These are phyloP conservation scores for Tetragnatha montana DNA, from an alignment of 2,888 invertebrate genomes.

Conservation along the genomic window DNA sequence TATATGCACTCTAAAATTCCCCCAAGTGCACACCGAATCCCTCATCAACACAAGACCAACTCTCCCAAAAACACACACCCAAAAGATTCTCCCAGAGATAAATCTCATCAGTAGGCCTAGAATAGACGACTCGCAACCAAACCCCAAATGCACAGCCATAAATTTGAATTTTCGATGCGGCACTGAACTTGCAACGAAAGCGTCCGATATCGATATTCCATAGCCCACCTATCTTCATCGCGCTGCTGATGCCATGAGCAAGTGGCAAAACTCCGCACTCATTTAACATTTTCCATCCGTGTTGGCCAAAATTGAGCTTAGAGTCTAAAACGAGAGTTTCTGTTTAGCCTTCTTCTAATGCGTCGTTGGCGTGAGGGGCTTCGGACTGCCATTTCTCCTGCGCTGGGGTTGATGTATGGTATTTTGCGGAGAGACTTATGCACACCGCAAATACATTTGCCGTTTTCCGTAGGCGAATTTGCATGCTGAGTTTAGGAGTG, in stretches of 20 bases:
- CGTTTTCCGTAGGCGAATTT: constrained; percentile 52
- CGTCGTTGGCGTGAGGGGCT: constrained; percentile 58
- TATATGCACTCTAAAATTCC: no score
- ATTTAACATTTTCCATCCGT: constrained; percentile 44
- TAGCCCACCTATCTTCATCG: constrained; percentile 39
- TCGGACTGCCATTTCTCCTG: constrained; percentile 15
- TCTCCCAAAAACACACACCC: neutral
- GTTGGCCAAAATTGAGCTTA: constrained; percentile 49
- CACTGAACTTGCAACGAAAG: neutral
- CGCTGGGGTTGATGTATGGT: constrained; percentile 34
- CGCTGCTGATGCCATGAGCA: neutral
- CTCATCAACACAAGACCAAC: neutral
- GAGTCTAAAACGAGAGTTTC: constrained; percentile 28
- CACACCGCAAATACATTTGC: constrained; percentile 40
- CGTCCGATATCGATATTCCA: constrained; percentile 44
- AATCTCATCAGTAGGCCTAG: neutral
- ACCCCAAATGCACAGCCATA: constrained; percentile 1
- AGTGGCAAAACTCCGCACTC: constrained; percentile 35
- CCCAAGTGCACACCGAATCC: neutral
- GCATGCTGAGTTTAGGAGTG: constrained; percentile 60
- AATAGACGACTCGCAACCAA: neutral
- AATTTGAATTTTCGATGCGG: constrained; percentile 15
- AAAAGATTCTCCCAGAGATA: neutral
- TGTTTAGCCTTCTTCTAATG: constrained; percentile 57
- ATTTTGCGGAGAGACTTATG: constrained; percentile 39